Evolutionary conservation across 2,888 invertebrate genomes (phyloP).

Genomic region (Oxystoma pomonae): DNA sequence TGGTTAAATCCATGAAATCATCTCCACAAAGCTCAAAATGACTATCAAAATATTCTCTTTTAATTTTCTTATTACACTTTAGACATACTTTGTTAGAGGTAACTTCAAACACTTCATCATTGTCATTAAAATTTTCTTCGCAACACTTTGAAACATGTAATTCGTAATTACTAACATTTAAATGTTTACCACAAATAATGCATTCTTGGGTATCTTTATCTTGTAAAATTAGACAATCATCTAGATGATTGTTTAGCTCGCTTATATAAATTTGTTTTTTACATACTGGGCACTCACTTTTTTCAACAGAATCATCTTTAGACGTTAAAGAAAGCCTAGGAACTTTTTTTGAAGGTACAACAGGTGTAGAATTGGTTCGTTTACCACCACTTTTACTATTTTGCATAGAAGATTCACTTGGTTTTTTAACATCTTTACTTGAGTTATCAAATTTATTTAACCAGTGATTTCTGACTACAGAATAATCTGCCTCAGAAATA

Average conservation of each 20-base stretch:
- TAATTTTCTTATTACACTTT: constrained; percentile 1
- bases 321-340: constrained; percentile 15
- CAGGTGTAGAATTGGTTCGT: constrained; percentile 8
- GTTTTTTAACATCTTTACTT: constrained; percentile 10
- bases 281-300: constrained; percentile 46
- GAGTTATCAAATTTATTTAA: constrained; percentile 38
- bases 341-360: constrained; percentile 17
- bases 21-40: constrained; percentile 3
- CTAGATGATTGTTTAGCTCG: constrained; percentile 42
- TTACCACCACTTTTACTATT: constrained; percentile 4
- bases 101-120: constrained; percentile 13
- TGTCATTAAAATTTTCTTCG: constrained; percentile 24
- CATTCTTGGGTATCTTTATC: constrained; percentile 20
- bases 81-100: not conserved
- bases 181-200: constrained; percentile 24
- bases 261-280: constrained; percentile 28
- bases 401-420: not conserved
- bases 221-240: constrained; percentile 26
- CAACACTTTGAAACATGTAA: constrained; percentile 26
- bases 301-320: constrained; percentile 4
- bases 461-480: constrained; percentile 45
- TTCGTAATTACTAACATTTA: constrained; percentile 23
- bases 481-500: constrained; percentile 29
- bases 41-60: not conserved
- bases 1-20: constrained; percentile 14